A percentile compares a stretch with the other conserved stretches of the same genome.
phyloP scores from a whole-genome alignment of 2,888 invertebrate species.

The Neoitamus cyanurus region DNA sequence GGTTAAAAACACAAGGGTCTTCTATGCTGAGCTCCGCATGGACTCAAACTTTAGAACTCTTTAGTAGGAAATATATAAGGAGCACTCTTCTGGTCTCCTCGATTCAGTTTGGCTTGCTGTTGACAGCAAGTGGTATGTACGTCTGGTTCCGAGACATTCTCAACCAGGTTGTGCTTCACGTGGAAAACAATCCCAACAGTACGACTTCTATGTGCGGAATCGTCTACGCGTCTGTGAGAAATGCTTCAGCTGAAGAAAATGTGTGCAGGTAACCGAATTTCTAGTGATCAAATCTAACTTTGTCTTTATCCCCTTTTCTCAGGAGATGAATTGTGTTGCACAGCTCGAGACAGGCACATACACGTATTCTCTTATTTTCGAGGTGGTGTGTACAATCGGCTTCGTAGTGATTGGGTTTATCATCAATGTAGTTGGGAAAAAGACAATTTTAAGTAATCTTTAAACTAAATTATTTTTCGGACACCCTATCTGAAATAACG shows the following conservation, averaged over 20 bases:
- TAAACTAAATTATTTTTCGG: background rate
- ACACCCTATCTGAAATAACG: no score
- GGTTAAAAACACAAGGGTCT: no score
- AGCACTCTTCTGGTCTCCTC: conserved; percentile 59
- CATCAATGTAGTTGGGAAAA: conserved; percentile 59
- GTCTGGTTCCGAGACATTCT: conserved; percentile 64
- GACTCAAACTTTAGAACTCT: conserved; percentile 62
- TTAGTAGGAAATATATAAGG: conserved; percentile 58
- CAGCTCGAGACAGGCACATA: conserved; percentile 59
- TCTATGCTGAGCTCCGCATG: conserved; percentile 57
- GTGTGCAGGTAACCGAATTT: conserved; percentile 50
- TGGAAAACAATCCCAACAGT: conserved; percentile 56
- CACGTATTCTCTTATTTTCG: conserved; percentile 58
- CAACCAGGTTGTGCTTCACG: conserved; percentile 59
- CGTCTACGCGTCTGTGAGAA: conserved; percentile 53
- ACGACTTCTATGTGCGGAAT: conserved; percentile 60
- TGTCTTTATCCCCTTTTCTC: no score
- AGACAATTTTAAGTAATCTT: conserved; percentile 57
- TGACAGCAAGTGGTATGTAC: conserved; percentile 61
- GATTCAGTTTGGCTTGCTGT: conserved; percentile 61
- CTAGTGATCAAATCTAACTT: no score
- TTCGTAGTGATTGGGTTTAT: conserved; percentile 59
- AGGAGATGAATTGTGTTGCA: no score
- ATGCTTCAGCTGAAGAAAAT: background rate
- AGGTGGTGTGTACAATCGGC: conserved; percentile 58